Percentiles rank a stretch among this genome's conserved stretches.
Evolutionary conservation across 2,888 invertebrate genomes (phyloP).

Genomic region (Dicycla oo): DNA sequence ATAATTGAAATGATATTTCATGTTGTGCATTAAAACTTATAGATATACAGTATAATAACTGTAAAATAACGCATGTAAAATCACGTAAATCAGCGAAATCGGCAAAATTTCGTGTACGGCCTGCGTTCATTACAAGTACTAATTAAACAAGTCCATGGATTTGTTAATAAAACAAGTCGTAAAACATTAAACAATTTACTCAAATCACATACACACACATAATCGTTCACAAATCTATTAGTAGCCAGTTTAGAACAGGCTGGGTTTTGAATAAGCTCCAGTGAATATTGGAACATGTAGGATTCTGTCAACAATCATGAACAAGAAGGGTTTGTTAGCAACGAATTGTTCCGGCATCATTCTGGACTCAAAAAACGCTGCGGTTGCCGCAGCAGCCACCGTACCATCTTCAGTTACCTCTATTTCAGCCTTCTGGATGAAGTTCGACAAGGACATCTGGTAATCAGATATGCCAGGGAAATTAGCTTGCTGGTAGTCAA

Average conservation of each 20-base stretch:
- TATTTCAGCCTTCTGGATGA: constrained; percentile 84
- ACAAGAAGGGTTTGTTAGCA: constrained; percentile 83
- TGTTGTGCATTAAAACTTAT: too few species aligned
- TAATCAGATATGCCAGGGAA: constrained; percentile 77
- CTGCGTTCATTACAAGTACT: background rate
- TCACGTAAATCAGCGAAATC: too few species aligned
- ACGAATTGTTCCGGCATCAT: constrained; percentile 70
- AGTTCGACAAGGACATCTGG: constrained; percentile 75
- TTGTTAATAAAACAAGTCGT: constrained; percentile 27
- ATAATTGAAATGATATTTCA: too few species aligned
- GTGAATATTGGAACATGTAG: constrained; percentile 78
- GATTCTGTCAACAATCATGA: constrained; percentile 81
- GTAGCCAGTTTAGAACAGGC: constrained; percentile 66
- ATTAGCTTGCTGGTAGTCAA: constrained; percentile 72
- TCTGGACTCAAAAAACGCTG: constrained; percentile 69
- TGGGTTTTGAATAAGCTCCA: constrained; percentile 84
- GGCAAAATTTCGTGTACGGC: too few species aligned
- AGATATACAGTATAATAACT: too few species aligned
- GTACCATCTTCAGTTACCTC: constrained; percentile 84
- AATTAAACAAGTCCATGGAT: background rate
- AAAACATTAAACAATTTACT: constrained; percentile 24
- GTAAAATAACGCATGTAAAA: too few species aligned
- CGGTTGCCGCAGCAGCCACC: constrained; percentile 73
- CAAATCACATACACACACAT: background rate
- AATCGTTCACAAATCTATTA: background rate